phyloP scores from a whole-genome alignment of 2,797 vertebrate species.

The Eutrigla gurnardus region DNA sequence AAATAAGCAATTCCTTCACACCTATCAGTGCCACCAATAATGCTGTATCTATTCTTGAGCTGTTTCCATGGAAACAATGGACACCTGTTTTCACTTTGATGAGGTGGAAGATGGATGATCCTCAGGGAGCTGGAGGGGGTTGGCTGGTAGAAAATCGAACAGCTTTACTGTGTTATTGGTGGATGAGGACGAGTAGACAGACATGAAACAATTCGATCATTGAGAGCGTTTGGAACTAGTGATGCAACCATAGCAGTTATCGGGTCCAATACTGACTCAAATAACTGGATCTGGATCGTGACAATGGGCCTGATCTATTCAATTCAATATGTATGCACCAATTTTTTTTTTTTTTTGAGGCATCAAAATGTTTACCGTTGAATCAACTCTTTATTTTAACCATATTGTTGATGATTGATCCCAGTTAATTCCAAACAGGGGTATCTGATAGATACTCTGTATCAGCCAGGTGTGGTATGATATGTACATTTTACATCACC shows the following conservation, averaged over 20 bases:
- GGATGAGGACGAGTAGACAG: background rate
- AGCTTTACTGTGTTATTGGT: background rate
- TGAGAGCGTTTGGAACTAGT: background rate
- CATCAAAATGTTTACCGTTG: too few species aligned
- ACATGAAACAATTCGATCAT: background rate
- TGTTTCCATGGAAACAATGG: slow-evolving; percentile 73
- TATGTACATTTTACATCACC: too few species aligned
- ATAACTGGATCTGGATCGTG: background rate
- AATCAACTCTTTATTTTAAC: too few species aligned
- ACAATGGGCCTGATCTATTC: too few species aligned
- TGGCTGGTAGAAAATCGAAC: background rate
- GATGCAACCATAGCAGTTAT: background rate
- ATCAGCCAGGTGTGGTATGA: too few species aligned
- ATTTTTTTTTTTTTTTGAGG: too few species aligned
- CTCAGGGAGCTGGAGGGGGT: slow-evolving; percentile 1
- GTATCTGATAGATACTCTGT: too few species aligned
- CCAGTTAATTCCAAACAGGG: too few species aligned
- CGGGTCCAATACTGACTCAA: background rate
- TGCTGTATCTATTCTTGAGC: slow-evolving; percentile 28
- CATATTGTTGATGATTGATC: too few species aligned
- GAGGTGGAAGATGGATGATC: slow-evolving; percentile 33
- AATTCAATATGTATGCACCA: too few species aligned
- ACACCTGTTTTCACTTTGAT: slow-evolving; percentile 51
- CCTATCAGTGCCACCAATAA: slow-evolving; percentile 45
- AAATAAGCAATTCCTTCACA: slow-evolving; percentile 40